phyloP scores from a whole-genome alignment of 1,140 invertebrate genomes.

The Drosophila santomea region DNA sequence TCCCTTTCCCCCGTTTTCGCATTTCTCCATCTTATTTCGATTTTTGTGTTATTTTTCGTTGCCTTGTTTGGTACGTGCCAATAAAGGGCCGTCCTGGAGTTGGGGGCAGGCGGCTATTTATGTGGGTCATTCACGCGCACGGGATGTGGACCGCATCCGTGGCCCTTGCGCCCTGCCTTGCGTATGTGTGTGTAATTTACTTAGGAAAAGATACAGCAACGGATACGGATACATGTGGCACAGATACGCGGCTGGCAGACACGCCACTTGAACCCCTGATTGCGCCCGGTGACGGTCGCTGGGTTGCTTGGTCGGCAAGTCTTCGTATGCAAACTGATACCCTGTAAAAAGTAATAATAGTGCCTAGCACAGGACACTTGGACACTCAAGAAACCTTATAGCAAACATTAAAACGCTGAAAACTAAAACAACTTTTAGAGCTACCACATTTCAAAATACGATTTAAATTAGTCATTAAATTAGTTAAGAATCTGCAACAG shows the following conservation, averaged over 20 bases:
- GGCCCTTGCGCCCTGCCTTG: conserved; percentile 2
- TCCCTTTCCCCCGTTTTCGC: background rate
- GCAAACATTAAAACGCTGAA: no score
- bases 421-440: background rate
- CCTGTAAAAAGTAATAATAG: background rate
- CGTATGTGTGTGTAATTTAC: conserved; percentile 60
- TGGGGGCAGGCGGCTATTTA: conserved; percentile 65
- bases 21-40: conserved; percentile 15
- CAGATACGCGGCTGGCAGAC: conserved; percentile 41
- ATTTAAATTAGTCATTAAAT: background rate
- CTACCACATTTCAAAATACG: background rate
- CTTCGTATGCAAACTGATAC: background rate
- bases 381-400: background rate
- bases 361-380: no score
- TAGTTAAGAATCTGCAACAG: no score
- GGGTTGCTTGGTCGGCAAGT: conserved; percentile 1
- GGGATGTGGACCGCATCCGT: conserved; percentile 44
- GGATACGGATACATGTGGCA: conserved; percentile 32
- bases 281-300: conserved; percentile 44
- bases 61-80: conserved; percentile 61
- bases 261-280: conserved; percentile 67
- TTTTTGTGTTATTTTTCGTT: conserved; percentile 1
- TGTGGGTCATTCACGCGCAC: conserved; percentile 71
- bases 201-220: conserved; percentile 71
- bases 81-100: conserved; percentile 39